phyloP scores from a whole-genome alignment of 2,113 vertebrate genomes.

The Chinchilla lanigera region DNA sequence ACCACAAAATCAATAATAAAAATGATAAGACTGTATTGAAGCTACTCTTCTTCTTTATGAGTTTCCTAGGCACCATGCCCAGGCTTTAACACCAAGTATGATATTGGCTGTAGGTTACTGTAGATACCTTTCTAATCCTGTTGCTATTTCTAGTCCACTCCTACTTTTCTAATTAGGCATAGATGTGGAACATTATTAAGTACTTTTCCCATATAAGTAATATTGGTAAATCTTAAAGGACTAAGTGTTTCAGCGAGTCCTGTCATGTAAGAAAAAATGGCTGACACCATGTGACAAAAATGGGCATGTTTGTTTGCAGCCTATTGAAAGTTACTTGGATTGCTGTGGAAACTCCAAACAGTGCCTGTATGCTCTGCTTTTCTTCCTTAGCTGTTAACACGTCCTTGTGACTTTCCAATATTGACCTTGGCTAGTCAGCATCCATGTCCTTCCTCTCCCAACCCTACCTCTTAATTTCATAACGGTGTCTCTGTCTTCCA shows the following conservation, averaged over 20 bases:
- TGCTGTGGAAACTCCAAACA: neutral
- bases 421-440: neutral
- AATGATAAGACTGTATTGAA: neutral
- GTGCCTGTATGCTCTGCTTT: neutral
- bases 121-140: neutral
- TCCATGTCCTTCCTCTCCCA: neutral
- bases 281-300: neutral
- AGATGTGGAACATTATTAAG: neutral
- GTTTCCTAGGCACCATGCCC: no score
- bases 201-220: neutral
- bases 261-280: neutral
- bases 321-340: neutral
- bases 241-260: neutral
- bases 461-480: neutral
- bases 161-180: conserved; percentile 12
- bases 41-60: neutral
- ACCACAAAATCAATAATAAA: neutral
- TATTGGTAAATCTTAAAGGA: conserved; percentile 10
- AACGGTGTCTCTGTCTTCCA: neutral
- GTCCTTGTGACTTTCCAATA: neutral
- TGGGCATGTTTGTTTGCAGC: neutral
- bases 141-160: neutral
- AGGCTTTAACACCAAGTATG: neutral
- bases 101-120: neutral
- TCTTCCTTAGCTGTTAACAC: neutral